Base-by-base conservation (phyloP, 2,797 vertebrate species). In the Liparis tanakae region DNA sequence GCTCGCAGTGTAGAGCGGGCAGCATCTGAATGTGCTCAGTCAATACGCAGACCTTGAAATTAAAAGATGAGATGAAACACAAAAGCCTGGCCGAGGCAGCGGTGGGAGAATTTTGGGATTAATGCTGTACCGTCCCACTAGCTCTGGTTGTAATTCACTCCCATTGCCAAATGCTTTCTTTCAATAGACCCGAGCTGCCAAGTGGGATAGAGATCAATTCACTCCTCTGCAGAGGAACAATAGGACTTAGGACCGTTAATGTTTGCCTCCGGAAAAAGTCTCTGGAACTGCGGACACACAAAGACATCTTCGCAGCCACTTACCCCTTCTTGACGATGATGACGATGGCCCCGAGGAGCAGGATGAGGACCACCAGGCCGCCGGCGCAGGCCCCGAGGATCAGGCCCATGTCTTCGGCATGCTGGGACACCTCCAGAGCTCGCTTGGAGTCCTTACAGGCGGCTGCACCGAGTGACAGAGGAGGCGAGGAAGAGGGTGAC, bases 341-440 rank as follows among this genome's bases (percentile, higher is more conserved):
- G 44, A 98, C 96, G 66, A 98, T 95, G 82, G 95, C 96, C 41
- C 97, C 97, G 68, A 99, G 93, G 2, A 99, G 94, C 65, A 99
- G 94, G 22, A 98, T 96, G 65, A 99, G 95, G 43, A 98, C 95
- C 0, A 96, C 95, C 44, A 98, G 95, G 0, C 97, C 97, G 0
- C 98, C 97, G 0, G 95, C 96, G 75, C 97, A 98, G 83, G 97
- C 96, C 5, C 96, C 97, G 44, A 99, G 92, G 85, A 99, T 98
- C 72, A 98, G 92, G 0, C 98, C 97, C 97, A 99, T 98, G 92
- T 98, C 97, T 83, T 99, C 97, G 0, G 96, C 95, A 62, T 95
- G 96, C 90, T 98, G 97, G 2, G 97, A 97, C 33, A 98, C 96
- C 83, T 98, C 97, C 80, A 98, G 84, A 34, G 97, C 95, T 46